These are phyloP conservation scores for Meteorus sp. DNA, from an alignment of 1,140 invertebrate species.

Conservation along the genomic window DNA sequence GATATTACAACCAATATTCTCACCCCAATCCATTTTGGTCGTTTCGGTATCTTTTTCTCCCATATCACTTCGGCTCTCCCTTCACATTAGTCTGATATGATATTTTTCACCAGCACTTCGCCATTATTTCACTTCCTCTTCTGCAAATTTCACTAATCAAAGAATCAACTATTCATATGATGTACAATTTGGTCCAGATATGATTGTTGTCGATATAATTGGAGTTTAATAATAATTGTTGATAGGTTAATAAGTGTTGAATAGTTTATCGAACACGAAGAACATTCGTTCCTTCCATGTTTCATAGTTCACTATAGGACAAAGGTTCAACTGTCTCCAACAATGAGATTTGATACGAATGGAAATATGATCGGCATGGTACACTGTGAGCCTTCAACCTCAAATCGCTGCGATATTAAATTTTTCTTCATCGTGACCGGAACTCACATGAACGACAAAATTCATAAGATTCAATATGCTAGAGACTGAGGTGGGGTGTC, in stretches of 20 bases:
- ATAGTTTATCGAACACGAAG: too few species aligned
- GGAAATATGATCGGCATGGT: not conserved
- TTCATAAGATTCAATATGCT: constrained; percentile 32
- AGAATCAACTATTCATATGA: too few species aligned
- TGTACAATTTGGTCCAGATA: not conserved
- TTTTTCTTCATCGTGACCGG: constrained; percentile 17
- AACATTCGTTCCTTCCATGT: too few species aligned
- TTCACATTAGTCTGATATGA: too few species aligned
- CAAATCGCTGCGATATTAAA: constrained; percentile 27
- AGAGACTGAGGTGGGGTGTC: constrained; percentile 10
- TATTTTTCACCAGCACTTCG: constrained; percentile 8
- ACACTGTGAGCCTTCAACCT: constrained; percentile 8
- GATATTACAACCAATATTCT: constrained; percentile 59
- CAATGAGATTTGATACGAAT: too few species aligned
- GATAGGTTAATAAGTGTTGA: too few species aligned
- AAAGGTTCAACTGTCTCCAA: too few species aligned
- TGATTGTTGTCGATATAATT: too few species aligned
- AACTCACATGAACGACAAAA: constrained; percentile 21
- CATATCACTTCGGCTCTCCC: constrained; percentile 21
- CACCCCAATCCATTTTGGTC: constrained; percentile 46
- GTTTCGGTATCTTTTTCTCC: constrained; percentile 18
- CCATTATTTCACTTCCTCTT: not conserved
- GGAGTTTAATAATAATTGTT: too few species aligned
- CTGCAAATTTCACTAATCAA: too few species aligned
- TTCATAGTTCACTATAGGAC: too few species aligned